These are phyloP conservation scores for Nothobranchius furzeri DNA, from an alignment of 2,113 vertebrate species.

Conservation along the genomic window DNA sequence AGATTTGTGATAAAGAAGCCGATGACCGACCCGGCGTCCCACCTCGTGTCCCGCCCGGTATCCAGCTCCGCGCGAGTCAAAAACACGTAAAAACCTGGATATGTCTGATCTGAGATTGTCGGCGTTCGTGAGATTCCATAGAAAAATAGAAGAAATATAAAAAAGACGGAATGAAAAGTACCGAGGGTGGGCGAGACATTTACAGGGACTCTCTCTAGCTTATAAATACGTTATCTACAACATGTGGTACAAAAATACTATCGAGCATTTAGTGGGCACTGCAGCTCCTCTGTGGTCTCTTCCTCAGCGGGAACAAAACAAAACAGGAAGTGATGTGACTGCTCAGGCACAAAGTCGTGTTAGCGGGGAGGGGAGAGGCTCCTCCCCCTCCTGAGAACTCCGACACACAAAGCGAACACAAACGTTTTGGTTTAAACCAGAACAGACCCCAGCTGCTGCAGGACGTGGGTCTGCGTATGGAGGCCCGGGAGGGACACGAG, in stretches of 20 bases:
- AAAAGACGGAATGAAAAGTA: conserved; percentile 79
- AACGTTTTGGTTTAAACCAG: conserved; percentile 60
- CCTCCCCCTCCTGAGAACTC: not conserved
- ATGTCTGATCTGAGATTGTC: conserved; percentile 74
- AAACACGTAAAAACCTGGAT: conserved; percentile 51
- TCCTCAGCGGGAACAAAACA: conserved; percentile 41
- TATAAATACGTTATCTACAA: conserved; percentile 93
- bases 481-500: conserved; percentile 1
- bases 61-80: conserved; percentile 42
- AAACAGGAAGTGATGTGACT: conserved; percentile 56
- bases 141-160: conserved; percentile 84
- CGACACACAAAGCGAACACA: conserved; percentile 1
- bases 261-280: conserved; percentile 81
- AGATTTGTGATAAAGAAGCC: no score
- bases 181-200: conserved; percentile 87
- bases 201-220: conserved; percentile 89
- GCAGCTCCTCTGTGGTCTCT: conserved; percentile 60
- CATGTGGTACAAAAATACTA: conserved; percentile 87
- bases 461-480: conserved; percentile 25
- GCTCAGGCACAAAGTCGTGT: conserved; percentile 81
- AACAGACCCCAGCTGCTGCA: not conserved
- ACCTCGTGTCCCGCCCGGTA: no score
- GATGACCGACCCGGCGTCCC: not conserved
- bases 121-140: conserved; percentile 77
- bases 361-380: not conserved